Conservation (phyloP, 2,888 invertebrate genomes). For the Eupeodes latifasciatus region DNA sequence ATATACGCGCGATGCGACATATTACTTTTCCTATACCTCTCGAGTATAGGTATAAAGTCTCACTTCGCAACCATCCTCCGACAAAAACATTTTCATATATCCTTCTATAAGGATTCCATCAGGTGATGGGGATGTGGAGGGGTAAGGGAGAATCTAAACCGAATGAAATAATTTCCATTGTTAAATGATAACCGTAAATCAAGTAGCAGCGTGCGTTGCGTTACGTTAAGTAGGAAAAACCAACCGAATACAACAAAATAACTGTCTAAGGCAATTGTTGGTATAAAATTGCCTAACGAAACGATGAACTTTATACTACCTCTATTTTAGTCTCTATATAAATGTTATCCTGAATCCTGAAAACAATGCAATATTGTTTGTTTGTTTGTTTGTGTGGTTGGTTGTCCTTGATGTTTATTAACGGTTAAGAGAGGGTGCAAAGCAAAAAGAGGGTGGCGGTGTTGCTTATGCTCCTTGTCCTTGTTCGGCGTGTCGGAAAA, state of each 20-base stretch:
- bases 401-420: conserved; percentile 58
- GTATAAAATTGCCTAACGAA: conserved; percentile 64
- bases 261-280: conserved; percentile 68
- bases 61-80: background rate
- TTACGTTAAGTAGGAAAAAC: conserved; percentile 59
- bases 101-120: background rate
- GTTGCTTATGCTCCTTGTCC: background rate
- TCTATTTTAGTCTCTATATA: background rate
- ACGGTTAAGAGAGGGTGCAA: conserved; percentile 16
- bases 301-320: conserved; percentile 29
- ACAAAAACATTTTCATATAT: background rate
- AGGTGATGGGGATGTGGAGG: background rate
- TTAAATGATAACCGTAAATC: conserved; percentile 76
- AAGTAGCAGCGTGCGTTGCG: conserved; percentile 58
- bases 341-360: conserved; percentile 33
- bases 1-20: conserved; percentile 70
- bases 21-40: conserved; percentile 53
- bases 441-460: conserved; percentile 7
- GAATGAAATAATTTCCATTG: conserved; percentile 77
- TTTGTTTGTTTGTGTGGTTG: conserved; percentile 25
- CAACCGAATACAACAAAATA: conserved; percentile 48
- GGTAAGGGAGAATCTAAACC: conserved; percentile 41
- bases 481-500: conserved; percentile 27
- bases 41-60: background rate
- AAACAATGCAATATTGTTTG: conserved; percentile 68